phyloP scores from a whole-genome alignment of 2,113 vertebrate genomes.

The Marcusenius ussheri region DNA sequence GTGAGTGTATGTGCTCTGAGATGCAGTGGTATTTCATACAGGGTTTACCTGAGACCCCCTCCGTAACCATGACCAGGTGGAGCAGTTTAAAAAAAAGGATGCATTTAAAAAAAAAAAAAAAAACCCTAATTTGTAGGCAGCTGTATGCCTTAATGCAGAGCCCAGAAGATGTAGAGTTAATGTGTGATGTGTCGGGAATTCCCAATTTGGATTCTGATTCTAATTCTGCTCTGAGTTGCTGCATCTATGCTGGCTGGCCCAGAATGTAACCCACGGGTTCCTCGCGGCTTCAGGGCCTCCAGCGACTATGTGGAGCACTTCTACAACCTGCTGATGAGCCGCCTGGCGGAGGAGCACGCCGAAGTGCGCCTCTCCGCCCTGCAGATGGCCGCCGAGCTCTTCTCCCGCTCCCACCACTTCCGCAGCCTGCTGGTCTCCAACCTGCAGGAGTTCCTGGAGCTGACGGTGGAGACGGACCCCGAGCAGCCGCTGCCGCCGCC shows the following conservation, averaged over 20 bases:
- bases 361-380: conserved; percentile 83
- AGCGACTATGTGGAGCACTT: conserved; percentile 69
- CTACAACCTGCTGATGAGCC: conserved; percentile 72
- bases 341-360: conserved; percentile 72
- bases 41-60: background rate
- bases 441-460: conserved; percentile 84
- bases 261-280: background rate
- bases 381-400: conserved; percentile 70
- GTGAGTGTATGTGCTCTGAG: background rate
- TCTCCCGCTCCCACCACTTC: conserved; percentile 79
- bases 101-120: background rate
- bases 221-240: background rate
- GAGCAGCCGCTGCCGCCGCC: conserved; percentile 84
- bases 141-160: background rate
- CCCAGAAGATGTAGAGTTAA: background rate
- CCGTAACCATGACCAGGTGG: background rate
- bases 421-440: conserved; percentile 67
- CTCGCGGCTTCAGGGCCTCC: conserved; percentile 59
- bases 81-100: background rate
- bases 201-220: background rate
- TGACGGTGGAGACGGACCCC: conserved; percentile 76
- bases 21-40: background rate
- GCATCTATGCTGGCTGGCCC: background rate
- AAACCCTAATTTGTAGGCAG: background rate
- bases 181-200: background rate